Conservation (phyloP, 2,888 invertebrate species). For the Drosophila neoperkinsi region DNA sequence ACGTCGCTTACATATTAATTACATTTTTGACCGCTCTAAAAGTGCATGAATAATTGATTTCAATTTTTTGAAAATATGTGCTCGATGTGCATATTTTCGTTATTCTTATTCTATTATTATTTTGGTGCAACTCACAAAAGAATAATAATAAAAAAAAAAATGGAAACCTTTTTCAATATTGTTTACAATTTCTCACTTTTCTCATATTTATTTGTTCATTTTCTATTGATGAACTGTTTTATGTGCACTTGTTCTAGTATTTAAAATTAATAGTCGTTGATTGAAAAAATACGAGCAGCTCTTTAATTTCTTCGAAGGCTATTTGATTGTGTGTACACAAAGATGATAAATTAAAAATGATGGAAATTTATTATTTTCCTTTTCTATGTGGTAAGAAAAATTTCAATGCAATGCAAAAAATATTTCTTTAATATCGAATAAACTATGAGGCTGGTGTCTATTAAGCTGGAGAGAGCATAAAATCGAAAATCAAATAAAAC, state of each 20-base stretch:
- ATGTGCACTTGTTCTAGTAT: conserved; percentile 46
- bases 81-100: conserved; percentile 38
- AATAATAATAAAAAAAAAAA: conserved; percentile 36
- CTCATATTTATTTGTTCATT: conserved; percentile 36
- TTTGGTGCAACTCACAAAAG: conserved; percentile 44
- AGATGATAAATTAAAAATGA: conserved; percentile 58
- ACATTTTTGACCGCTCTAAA: conserved; percentile 70
- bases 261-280: conserved; percentile 68
- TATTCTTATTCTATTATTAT: conserved; percentile 22
- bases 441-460: not conserved
- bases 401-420: not conserved
- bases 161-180: conserved; percentile 32
- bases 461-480: not conserved
- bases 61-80: conserved; percentile 45
- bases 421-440: not conserved
- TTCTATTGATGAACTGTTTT: conserved; percentile 55
- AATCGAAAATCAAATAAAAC: not conserved
- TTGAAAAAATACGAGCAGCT: conserved; percentile 51
- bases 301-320: conserved; percentile 41
- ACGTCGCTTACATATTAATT: conserved; percentile 64
- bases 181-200: conserved; percentile 30
- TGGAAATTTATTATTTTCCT: conserved; percentile 40
- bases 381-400: not conserved
- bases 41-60: conserved; percentile 67
- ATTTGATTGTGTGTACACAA: conserved; percentile 14